Evolutionary conservation across 2,797 vertebrate genomes (phyloP).

Genomic region (Carduelis carduelis): DNA sequence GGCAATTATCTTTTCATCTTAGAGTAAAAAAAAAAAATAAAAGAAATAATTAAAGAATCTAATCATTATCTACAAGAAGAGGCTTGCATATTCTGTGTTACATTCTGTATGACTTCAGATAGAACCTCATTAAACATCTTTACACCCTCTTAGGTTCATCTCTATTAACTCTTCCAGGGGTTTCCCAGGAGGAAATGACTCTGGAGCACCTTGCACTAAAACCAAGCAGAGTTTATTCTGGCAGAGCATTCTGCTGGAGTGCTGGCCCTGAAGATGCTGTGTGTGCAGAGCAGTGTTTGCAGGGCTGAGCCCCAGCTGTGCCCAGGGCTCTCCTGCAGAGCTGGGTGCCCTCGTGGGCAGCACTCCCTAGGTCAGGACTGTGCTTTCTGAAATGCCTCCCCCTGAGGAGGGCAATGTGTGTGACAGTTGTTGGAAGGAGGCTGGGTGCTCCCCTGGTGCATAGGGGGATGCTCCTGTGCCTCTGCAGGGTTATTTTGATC

Average conservation of each 20-base stretch:
- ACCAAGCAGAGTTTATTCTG: background rate
- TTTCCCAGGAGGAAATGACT: background rate
- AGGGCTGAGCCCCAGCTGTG: background rate
- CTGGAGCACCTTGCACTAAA: background rate
- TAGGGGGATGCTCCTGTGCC: background rate
- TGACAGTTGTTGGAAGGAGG: fast-evolving
- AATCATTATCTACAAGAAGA: background rate
- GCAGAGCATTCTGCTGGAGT: fast-evolving
- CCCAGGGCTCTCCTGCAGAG: background rate
- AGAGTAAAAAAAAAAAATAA: background rate
- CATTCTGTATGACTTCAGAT: background rate
- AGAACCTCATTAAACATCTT: background rate
- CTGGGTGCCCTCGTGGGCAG: background rate
- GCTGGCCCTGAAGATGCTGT: background rate
- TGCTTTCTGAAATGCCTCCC: background rate
- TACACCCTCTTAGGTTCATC: background rate
- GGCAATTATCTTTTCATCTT: background rate
- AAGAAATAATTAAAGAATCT: background rate
- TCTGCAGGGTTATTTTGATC: background rate
- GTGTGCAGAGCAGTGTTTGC: fast-evolving
- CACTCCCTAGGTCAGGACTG: background rate
- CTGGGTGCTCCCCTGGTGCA: background rate
- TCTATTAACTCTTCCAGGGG: background rate
- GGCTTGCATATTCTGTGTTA: background rate
- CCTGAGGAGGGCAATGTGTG: background rate